Evolutionary conservation across 2,797 vertebrate species (phyloP), one percentile per base, ranked within the genome.

Genomic region (Myoxocephalus aenaeus): DNA sequence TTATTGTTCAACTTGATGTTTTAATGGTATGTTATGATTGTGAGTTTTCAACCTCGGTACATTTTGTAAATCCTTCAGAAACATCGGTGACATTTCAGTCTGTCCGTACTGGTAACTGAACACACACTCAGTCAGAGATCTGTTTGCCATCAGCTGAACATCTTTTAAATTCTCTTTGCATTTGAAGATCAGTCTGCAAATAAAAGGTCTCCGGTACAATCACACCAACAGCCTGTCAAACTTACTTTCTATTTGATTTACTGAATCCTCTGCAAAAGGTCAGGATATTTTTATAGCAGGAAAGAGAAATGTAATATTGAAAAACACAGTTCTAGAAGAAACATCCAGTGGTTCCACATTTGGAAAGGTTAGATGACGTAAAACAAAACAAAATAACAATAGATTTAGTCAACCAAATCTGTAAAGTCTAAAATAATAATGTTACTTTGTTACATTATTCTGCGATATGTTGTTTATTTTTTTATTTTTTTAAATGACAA

Each of bases 11-110:
- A 15, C 11, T 51, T 65, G 2, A 54, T 6, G n/a, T 59, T 71
- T 15, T 13, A 8, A 56, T 63, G 14, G 15, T 18, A 2, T 29
- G 17, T 64, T 40, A 40, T 0, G 18, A 29, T 54, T 40, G 38
- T 18, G 5, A 32, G 42, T 29, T 68, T 64, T 46, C 17, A 58
- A 2, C 34, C 13, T 18, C 25, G 0, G 8, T 29, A 8, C 3
- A 51, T 58, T 77, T 77, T 63, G 12, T 25, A 14, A 20, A 34
- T 70, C 14, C 73, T 29, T 38, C 32, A 1, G 56, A 38, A 38
- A 36, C 11, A 27, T 25, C 10, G 3, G 7, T 67, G n/a, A 46
- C 3, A 46, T 68, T 18, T 27, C 20, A 29, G 10, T 42, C 40
- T 36, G 6, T 36, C 34, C 40, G 40, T 42, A 14, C 40, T 42